Evolutionary conservation across 1,140 invertebrate species (phyloP).

Genomic region (Melitaea cinxia): DNA sequence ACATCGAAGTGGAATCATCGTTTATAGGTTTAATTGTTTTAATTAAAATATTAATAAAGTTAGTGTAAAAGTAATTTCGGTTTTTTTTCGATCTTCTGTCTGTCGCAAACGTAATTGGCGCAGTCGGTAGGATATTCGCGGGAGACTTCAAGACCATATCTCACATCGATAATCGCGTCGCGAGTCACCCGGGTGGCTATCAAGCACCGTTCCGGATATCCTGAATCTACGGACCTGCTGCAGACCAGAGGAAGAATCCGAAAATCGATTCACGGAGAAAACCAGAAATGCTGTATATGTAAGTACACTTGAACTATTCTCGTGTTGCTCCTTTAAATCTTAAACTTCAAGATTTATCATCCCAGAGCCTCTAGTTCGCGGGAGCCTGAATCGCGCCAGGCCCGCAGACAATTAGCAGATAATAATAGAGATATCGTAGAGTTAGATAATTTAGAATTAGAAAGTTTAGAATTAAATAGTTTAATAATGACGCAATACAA

Average conservation of each 20-base stretch:
- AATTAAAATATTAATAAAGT: too few relatives aligned
- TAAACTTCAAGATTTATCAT: neutral
- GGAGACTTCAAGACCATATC: neutral
- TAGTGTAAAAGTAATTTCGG: too few relatives aligned
- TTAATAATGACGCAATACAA: too few relatives aligned
- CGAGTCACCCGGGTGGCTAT: constrained; percentile 1
- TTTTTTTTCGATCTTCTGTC: too few relatives aligned
- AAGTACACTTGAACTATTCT: neutral
- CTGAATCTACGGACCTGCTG: constrained; percentile 7
- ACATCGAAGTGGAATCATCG: too few relatives aligned
- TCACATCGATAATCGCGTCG: constrained; percentile 8
- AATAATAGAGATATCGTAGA: neutral
- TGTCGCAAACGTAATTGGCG: too few relatives aligned
- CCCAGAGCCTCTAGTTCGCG: neutral
- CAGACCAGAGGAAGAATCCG: too few relatives aligned
- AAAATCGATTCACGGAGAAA: constrained; percentile 6
- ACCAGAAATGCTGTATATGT: constrained; percentile 3
- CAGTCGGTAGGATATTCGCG: too few relatives aligned
- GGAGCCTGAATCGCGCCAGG: neutral
- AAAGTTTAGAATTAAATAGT: neutral
- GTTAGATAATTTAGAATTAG: neutral
- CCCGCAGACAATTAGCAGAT: neutral
- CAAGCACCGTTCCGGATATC: constrained; percentile 8
- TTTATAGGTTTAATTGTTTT: too few relatives aligned
- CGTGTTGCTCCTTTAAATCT: neutral